A percentile compares a stretch with the other conserved stretches of the same genome.
phyloP scores from a whole-genome alignment of 2,797 vertebrate genomes.

The Peromyscus melanophrys region DNA sequence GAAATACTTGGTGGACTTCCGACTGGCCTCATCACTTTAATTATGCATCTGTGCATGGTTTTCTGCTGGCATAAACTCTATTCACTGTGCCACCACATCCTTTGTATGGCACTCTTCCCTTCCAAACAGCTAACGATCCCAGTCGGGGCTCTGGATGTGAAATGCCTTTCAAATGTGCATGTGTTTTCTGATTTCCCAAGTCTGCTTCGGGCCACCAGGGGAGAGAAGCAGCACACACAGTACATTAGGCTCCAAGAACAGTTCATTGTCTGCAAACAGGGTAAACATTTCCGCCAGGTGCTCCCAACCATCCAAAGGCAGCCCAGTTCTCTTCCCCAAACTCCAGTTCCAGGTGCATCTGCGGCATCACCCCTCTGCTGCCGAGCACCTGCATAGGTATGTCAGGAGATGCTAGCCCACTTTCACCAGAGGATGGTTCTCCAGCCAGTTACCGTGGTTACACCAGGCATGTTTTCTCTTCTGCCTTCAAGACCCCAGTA shows the following conservation, averaged over 20 bases:
- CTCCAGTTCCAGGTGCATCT: no score
- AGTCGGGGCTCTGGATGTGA: neutral
- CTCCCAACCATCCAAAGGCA: neutral
- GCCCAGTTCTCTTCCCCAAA: neutral
- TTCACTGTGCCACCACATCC: neutral
- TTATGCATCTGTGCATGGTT: neutral
- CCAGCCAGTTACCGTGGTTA: neutral
- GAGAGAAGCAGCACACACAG: neutral
- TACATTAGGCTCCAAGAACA: neutral
- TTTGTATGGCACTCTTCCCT: neutral
- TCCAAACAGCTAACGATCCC: neutral
- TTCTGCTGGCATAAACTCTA: neutral
- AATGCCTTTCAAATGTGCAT: neutral
- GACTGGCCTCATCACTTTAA: neutral
- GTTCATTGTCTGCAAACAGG: neutral
- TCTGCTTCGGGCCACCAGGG: neutral
- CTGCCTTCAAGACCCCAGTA: neutral
- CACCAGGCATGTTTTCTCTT: neutral
- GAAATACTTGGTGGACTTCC: neutral
- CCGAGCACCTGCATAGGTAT: neutral
- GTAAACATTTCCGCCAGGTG: neutral
- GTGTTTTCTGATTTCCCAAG: constrained; percentile 1
- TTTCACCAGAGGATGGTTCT: neutral
- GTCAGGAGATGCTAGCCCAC: neutral
- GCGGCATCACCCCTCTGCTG: neutral